Conservation (phyloP, 2,113 vertebrate species). For the Blennius ocellaris region DNA sequence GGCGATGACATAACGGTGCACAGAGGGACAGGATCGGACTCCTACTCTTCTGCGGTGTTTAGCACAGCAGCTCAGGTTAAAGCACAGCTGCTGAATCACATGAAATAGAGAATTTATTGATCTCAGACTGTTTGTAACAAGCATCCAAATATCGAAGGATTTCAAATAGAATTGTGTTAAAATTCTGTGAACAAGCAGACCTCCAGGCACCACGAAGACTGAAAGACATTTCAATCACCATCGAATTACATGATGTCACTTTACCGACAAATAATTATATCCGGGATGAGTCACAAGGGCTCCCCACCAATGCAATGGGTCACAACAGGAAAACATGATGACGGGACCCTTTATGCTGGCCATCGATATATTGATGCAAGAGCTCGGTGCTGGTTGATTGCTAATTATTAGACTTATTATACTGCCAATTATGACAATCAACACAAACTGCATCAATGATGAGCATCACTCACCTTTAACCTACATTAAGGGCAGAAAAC, state of each 20-base stretch:
- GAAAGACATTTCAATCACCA: neutral
- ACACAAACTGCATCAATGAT: constrained; percentile 8
- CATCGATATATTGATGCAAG: constrained; percentile 24
- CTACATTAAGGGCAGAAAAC: constrained; percentile 16
- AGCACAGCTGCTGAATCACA: constrained; percentile 24
- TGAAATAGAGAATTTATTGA: constrained; percentile 65
- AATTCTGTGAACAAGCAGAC: neutral
- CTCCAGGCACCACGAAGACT: neutral
- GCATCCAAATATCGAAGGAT: constrained; percentile 64
- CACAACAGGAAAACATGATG: constrained; percentile 7
- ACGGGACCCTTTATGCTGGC: neutral
- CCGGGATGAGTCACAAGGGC: neutral
- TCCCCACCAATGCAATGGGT: neutral
- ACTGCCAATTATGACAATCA: constrained; percentile 18
- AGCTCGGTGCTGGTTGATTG: constrained; percentile 3
- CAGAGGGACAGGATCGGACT: constrained; percentile 55
- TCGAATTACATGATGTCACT: neutral
- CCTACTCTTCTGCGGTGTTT: constrained; percentile 47
- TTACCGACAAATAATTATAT: neutral
- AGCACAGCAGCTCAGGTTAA: constrained; percentile 27
- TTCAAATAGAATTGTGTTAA: constrained; percentile 9
- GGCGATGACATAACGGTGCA: constrained; percentile 62
- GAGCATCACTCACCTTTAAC: constrained; percentile 10
- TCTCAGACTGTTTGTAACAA: constrained; percentile 25
- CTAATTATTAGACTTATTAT: constrained; percentile 33